A percentile compares a stretch with the other conserved stretches of the same genome.
These are phyloP conservation scores for Ornithoptera priamus DNA, from an alignment of 2,888 invertebrate species.

Conservation along the genomic window DNA sequence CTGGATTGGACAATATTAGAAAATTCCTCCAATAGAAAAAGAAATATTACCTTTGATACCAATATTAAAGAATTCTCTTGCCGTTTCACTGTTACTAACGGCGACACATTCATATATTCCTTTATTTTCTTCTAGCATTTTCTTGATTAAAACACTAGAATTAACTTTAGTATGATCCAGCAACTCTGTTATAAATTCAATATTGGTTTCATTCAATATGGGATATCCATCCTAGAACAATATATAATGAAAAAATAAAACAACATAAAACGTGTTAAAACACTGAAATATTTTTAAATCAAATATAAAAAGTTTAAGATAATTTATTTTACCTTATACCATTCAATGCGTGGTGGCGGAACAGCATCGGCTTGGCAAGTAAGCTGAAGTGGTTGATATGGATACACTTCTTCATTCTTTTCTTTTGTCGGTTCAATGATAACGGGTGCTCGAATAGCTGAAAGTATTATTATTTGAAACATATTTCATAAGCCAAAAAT, in stretches of 20 bases:
- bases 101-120: constrained; percentile 58
- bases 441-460: constrained; percentile 45
- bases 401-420: constrained; percentile 42
- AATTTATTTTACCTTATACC: constrained; percentile 81
- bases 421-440: constrained; percentile 45
- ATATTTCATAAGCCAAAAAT: not conserved
- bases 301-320: not conserved
- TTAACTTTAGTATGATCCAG: constrained; percentile 49
- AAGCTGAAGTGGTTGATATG: constrained; percentile 53
- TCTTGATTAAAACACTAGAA: constrained; percentile 50
- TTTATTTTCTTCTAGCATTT: constrained; percentile 45
- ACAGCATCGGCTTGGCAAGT: constrained; percentile 79
- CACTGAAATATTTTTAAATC: not conserved
- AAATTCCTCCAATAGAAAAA: not conserved
- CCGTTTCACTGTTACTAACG: constrained; percentile 33
- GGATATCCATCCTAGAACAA: constrained; percentile 39
- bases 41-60: constrained; percentile 43
- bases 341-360: constrained; percentile 83
- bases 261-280: too few species aligned
- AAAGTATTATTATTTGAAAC: constrained; percentile 22
- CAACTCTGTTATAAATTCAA: constrained; percentile 38
- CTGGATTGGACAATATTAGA: not conserved
- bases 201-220: constrained; percentile 37
- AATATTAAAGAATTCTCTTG: constrained; percentile 43
- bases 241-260: not conserved